A percentile compares a stretch with the other conserved stretches of the same genome.
Evolutionary conservation across 1,140 invertebrate genomes (phyloP).

Genomic region (Asbolus verrucosus): DNA sequence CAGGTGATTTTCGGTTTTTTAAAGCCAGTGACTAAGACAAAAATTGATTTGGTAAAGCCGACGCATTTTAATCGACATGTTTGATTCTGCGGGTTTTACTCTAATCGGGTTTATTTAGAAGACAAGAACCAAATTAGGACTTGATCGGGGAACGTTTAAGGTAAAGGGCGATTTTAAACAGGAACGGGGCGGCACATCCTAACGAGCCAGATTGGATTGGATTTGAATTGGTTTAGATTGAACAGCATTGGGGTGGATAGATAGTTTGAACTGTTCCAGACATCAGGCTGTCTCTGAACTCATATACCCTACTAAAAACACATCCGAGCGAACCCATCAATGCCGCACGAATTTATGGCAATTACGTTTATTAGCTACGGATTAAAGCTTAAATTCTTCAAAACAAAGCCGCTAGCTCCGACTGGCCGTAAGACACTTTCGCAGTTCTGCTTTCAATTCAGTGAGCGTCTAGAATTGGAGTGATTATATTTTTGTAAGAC

Average conservation of each 20-base stretch:
- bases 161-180: conserved; percentile 61
- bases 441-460: no score
- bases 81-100: conserved; percentile 47
- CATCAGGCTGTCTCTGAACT: conserved; percentile 13
- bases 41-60: conserved; percentile 15
- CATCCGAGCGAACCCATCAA: neutral
- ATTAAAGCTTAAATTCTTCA: no score
- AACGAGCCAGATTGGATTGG: conserved; percentile 63
- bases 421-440: no score
- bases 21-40: conserved; percentile 10
- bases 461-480: no score
- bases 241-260: conserved; percentile 61
- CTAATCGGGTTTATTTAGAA: conserved; percentile 63
- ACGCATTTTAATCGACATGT: conserved; percentile 26
- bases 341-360: neutral
- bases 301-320: conserved; percentile 2
- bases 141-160: conserved; percentile 63
- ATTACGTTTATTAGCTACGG: neutral
- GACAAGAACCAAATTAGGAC: conserved; percentile 64
- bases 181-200: conserved; percentile 58
- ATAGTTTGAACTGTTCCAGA: conserved; percentile 47
- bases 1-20: conserved; percentile 46
- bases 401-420: no score
- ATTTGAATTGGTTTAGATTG: conserved; percentile 64
- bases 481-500: neutral